A percentile compares a stretch with the other conserved stretches of the same genome.
phyloP scores from a whole-genome alignment of 2,113 vertebrate species.

The Planiliza haematocheilus region DNA sequence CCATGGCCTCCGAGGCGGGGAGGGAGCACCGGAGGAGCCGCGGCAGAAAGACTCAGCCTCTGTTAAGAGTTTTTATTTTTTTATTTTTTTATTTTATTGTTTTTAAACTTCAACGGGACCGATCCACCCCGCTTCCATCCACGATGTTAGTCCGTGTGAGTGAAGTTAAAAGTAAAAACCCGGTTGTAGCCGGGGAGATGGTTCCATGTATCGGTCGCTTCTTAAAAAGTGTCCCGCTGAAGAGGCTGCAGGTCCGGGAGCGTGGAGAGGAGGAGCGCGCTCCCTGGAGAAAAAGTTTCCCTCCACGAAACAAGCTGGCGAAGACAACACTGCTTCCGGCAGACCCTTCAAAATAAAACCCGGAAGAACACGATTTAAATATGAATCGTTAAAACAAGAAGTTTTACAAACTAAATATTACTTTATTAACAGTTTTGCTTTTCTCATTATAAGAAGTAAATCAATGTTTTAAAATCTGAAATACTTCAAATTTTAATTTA shows the following conservation, averaged over 20 bases:
- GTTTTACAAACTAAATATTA: no score
- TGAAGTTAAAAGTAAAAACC: no score
- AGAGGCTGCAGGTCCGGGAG: conserved; percentile 22
- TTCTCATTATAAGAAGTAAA: no score
- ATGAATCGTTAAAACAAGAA: no score
- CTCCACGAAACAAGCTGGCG: conserved; percentile 1
- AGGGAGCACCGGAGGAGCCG: conserved; percentile 48
- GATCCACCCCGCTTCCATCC: conserved; percentile 54
- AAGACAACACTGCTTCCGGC: background rate
- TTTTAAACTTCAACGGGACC: conserved; percentile 45
- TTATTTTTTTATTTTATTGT: background rate
- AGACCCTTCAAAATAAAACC: conserved; percentile 25
- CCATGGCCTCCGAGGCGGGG: conserved; percentile 85
- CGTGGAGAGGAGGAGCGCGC: conserved; percentile 55
- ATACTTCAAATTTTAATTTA: no score
- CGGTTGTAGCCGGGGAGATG: background rate
- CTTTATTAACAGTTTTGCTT: no score
- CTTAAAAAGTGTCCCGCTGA: conserved; percentile 22
- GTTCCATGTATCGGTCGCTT: background rate
- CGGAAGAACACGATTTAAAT: no score
- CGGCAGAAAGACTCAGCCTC: conserved; percentile 1
- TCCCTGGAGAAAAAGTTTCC: conserved; percentile 47
- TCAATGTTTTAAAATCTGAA: no score
- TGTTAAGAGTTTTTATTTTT: background rate
- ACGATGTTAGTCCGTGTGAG: conserved; percentile 20